phyloP scores from a whole-genome alignment of 2,888 invertebrate species.

The Temnothorax rugatulus region DNA sequence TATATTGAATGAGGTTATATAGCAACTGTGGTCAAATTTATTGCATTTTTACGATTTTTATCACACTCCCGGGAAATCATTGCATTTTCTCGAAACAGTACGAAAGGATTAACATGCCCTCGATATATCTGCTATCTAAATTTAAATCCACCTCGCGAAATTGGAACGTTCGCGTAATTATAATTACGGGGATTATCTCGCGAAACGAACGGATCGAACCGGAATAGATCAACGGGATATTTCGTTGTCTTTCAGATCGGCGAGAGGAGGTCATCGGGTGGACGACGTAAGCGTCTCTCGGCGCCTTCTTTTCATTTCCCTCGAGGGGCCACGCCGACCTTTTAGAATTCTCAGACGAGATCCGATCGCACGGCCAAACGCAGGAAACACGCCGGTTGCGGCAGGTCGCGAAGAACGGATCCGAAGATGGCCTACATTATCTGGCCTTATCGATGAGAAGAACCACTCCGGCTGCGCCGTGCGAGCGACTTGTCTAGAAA shows the following conservation, averaged over 20 bases:
- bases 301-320: constrained; percentile 26
- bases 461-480: constrained; percentile 51
- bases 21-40: neutral
- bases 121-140: neutral
- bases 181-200: neutral
- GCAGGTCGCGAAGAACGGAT: constrained; percentile 81
- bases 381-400: constrained; percentile 74
- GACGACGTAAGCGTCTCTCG: constrained; percentile 2
- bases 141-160: neutral
- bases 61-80: neutral
- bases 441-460: constrained; percentile 74
- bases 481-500: constrained; percentile 32
- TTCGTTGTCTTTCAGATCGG: constrained; percentile 36
- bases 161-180: neutral
- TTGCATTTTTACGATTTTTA: neutral
- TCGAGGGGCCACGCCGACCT: constrained; percentile 13
- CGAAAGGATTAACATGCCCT: neutral
- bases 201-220: neutral
- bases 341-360: constrained; percentile 58
- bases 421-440: constrained; percentile 80
- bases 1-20: neutral
- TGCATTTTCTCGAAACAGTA: neutral
- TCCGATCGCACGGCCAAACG: constrained; percentile 63
- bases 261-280: constrained; percentile 53
- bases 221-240: constrained; percentile 16